Base-by-base conservation (phyloP, 2,888 invertebrate species). In the Sesia bembeciformis region DNA sequence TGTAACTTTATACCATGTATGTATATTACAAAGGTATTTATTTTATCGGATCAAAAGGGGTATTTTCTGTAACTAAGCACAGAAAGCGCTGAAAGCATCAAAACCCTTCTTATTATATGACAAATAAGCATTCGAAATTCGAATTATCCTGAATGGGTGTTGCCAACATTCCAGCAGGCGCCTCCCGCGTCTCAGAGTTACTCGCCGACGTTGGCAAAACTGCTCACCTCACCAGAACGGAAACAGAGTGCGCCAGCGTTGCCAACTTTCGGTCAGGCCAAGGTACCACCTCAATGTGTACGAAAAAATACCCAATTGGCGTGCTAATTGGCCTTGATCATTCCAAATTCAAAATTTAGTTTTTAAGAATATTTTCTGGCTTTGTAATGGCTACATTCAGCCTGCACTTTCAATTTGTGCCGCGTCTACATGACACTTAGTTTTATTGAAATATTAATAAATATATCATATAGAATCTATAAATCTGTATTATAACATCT, bases 151-250 rank as follows among this genome's bases (percentile, higher is more conserved):
- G 84, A 84, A 85, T 84, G 85, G 80, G 87, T 88, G 86, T 88
- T 88, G 88, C 86, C 87, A 86, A 82, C 80, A 73, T 88, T 88
- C 70, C 88, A 88, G 88, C 86, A 82, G 82, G 91, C 91, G 76
- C 74, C 85, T 68, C 81, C 84, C 72, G 80, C 84, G 65, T 91
- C 93, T 65, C 88, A 89, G 84, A 92, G 93, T 68, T 94, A 93
- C 86, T 95, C 95, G 68, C 95, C 95, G 62, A 95, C 95, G 67
- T 91, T 95, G 80, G 95, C 95, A 63, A 91, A 94, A 81, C 91
- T 95, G 65, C 90, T 95, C 68, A 95, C 95, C 62, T 94, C 95
- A 57, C 91, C 90, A 69, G 91, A 91, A 76, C 74, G 86, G 76
- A 83, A 78, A 76, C 84, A 84, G 81, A 78, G 76, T 72, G 74